Base-by-base conservation (phyloP, 2,888 invertebrate species). In the Heliconius aoede region DNA sequence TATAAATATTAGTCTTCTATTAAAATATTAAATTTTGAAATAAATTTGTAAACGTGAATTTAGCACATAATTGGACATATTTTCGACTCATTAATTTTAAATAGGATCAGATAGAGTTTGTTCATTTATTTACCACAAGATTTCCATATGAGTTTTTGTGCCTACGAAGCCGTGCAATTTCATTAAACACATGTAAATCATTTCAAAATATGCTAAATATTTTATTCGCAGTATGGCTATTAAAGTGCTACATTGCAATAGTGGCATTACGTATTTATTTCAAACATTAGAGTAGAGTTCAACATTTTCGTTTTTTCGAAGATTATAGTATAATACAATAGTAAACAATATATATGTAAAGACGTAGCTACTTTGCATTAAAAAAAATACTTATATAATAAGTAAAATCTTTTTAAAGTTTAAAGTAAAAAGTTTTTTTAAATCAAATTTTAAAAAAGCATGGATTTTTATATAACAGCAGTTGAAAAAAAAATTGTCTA, bases 161-260 rank as follows among this genome's bases (percentile, higher is more conserved):
- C 1, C 30, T n/a, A 68, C 28, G 7, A 51, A 68, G 46, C 28
- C n/a, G 30, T 51, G 68, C 8, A 75, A 75, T 71, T 71, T 24
- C 13, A 26, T 32, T 24, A 9, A 71, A 55, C 32, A 13, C 11
- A 55, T 60, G 24, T 46, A 28, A 60, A 72, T 67, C 46, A 55
- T 72, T 77, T 75, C 46, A 36, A 60, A 60, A 21, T 58, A 36
- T 36, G 32, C 71, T 46, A 51, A 68, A 51, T 68, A 28, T 21
- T 15, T 26, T 67, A 46, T 46, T 26, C 21, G 4, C 40, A 26
- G 21, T 18, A 9, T 67, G 26, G 4, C 24, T 67, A 36, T 67
- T 67, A 18, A 46, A 26, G 4, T 18, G 5, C 32, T n/a, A 13
- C 21, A 4, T 13, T 5, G 4, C 11, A 21, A 62, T 13, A 64